Evolutionary conservation across 64 coral and sea anemone species (phyloP).

Genomic region (Trachythela sp.): DNA sequence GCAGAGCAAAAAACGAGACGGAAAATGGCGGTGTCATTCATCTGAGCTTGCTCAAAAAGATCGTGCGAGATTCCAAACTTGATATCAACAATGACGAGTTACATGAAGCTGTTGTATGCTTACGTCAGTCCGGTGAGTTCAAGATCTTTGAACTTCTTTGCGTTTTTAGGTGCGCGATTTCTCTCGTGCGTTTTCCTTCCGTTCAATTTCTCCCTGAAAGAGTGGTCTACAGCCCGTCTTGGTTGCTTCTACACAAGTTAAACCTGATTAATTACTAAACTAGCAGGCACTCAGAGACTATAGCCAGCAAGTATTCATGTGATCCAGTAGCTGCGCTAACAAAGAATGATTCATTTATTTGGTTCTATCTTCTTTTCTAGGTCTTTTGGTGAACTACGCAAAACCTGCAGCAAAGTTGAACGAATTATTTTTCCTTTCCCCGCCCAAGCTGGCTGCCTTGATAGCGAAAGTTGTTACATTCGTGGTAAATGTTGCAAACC

Average conservation of each 20-base stretch:
- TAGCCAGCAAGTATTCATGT: too few relatives aligned
- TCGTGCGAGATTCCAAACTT: neutral
- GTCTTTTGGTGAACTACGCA: conserved; percentile 65
- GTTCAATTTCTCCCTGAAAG: too few relatives aligned
- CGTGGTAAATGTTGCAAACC: neutral
- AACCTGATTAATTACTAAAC: too few relatives aligned
- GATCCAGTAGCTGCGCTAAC: neutral
- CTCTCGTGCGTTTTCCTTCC: too few relatives aligned
- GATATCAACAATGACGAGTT: neutral
- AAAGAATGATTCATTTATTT: neutral
- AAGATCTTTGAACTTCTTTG: too few relatives aligned
- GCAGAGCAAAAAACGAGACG: neutral
- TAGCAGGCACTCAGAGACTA: too few relatives aligned
- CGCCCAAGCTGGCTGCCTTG: conserved; percentile 65
- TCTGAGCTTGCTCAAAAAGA: neutral
- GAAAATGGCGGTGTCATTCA: neutral
- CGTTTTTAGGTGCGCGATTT: too few relatives aligned
- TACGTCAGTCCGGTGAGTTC: neutral
- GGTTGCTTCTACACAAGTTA: too few relatives aligned
- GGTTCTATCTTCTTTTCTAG: conserved; percentile 11
- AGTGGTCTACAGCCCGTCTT: too few relatives aligned
- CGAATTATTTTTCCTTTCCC: conserved; percentile 72
- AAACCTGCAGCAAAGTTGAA: conserved; percentile 68
- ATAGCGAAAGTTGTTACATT: conserved; percentile 47
- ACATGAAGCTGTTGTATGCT: neutral